Percentiles rank a stretch among this genome's conserved stretches.
Conservation (phyloP, 1,140 invertebrate genomes). For the Eupeodes corollae region DNA sequence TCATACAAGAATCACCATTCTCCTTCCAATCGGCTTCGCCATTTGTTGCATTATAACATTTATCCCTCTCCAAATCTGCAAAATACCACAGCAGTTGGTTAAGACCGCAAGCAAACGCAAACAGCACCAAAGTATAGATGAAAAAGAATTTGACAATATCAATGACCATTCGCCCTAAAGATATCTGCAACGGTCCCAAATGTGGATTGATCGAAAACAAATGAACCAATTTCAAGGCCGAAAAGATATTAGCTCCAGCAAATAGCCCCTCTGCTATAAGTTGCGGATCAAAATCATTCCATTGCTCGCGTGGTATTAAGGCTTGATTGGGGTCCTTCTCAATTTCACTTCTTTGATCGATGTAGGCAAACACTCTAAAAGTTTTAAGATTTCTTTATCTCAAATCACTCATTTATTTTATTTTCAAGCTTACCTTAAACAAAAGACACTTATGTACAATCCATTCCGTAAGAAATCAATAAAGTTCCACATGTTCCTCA, state of each 20-base stretch:
- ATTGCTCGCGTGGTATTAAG: constrained; percentile 67
- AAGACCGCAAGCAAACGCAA: constrained; percentile 71
- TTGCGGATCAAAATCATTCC: constrained; percentile 89
- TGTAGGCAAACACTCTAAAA: constrained; percentile 53
- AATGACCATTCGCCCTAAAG: constrained; percentile 71
- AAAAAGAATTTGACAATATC: constrained; percentile 84
- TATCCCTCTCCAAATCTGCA: constrained; percentile 63
- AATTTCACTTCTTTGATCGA: constrained; percentile 61
- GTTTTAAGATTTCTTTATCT: background rate
- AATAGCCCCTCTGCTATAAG: constrained; percentile 89
- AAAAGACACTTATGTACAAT: constrained; percentile 67
- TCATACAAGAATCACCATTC: constrained; percentile 57
- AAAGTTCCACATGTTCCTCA: constrained; percentile 91
- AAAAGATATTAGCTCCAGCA: constrained; percentile 82
- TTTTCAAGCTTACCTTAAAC: constrained; percentile 44
- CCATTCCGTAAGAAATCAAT: constrained; percentile 86
- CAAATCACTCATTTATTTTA: background rate
- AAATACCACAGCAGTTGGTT: constrained; percentile 89
- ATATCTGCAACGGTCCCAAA: constrained; percentile 76
- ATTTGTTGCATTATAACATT: constrained; percentile 53
- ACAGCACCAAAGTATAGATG: constrained; percentile 70
- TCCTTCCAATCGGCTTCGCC: constrained; percentile 53
- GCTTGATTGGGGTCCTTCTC: constrained; percentile 49
- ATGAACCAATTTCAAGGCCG: constrained; percentile 77
- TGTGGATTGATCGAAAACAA: constrained; percentile 86